A percentile compares a stretch with the other conserved stretches of the same genome.
phyloP scores from a whole-genome alignment of 2,113 vertebrate genomes.

The Phycodurus eques region DNA sequence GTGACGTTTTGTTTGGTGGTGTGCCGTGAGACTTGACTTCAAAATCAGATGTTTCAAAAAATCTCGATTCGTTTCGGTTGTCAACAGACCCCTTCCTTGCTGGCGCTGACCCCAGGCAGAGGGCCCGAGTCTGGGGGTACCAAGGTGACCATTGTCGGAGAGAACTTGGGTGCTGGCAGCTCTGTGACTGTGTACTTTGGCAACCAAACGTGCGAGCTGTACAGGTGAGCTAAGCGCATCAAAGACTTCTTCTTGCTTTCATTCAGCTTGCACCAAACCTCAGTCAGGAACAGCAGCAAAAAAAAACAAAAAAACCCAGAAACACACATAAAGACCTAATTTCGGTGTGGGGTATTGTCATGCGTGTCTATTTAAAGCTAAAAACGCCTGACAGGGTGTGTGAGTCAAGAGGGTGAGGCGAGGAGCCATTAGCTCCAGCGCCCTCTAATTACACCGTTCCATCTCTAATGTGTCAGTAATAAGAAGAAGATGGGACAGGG shows the following conservation, averaged over 20 bases:
- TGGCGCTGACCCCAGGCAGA: constrained; percentile 82
- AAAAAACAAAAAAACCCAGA: constrained; percentile 30
- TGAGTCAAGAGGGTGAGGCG: constrained; percentile 47
- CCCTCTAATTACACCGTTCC: constrained; percentile 56
- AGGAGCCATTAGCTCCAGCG: constrained; percentile 53
- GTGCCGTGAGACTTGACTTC: neutral
- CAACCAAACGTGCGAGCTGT: constrained; percentile 91
- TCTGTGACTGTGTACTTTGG: constrained; percentile 80
- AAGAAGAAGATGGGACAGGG: constrained; percentile 36
- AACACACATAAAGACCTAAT: neutral
- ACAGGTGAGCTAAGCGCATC: constrained; percentile 73
- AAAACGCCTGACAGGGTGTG: constrained; percentile 40
- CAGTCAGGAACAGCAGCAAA: neutral
- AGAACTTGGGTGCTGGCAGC: constrained; percentile 89
- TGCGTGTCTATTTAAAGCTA: constrained; percentile 56
- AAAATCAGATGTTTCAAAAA: constrained; percentile 5
- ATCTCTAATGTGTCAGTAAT: constrained; percentile 54
- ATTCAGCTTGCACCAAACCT: neutral
- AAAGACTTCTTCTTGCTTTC: neutral
- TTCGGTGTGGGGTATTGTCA: constrained; percentile 29
- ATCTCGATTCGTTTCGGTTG: neutral
- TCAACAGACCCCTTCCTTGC: constrained; percentile 81
- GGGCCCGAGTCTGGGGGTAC: constrained; percentile 96
- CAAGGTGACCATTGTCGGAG: constrained; percentile 90
- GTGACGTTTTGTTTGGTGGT: too few species aligned